Evolutionary conservation across 2,888 invertebrate species (phyloP), one percentile per base, ranked within the genome.

Genomic region (Nyleta sp.): DNA sequence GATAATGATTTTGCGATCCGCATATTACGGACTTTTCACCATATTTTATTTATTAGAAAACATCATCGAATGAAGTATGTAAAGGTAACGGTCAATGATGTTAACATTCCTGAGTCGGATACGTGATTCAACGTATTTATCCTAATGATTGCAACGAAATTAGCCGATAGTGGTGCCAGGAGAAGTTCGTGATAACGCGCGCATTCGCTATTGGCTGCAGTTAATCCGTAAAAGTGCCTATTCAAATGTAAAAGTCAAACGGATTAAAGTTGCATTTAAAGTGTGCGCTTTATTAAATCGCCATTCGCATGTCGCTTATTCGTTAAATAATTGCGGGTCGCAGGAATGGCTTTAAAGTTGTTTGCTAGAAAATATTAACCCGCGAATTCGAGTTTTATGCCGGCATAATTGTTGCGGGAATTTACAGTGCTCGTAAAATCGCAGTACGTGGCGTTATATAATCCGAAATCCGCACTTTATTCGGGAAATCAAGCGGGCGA

Each of bases 241-340:
- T 68, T 55, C 46, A 64, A 57, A 75, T 75, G 64, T 64, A 70
- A 75, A 75, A 70, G 68, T 75, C 75, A 46, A 71, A 60, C 50
- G 33, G 71, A 65, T 76, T 71, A 57, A 71, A 71, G 62, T 65
- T 62, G 48, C 62, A 67, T 68, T 67, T 53, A 62, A 68, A 68
- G 55, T 38, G 22, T 60, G 22, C 42, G 55, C 48, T 68, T 62
- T 64, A 70, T 70, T 70, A 55, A 70, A 70, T 74, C 24, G 42
- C 35, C 53, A 60, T 52, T 52, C 44, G 48, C 50, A 40, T 59
- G 55, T 50, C 59, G 55, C 55, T 72, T 46, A 55, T 46, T 38
- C 55, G 70, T 52, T 50, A 76, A 76, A 76, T 64, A 70, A 76
- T 76, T 70, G 57, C 55, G 20, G 48, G 17, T 53, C 13, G 42